A percentile compares a stretch with the other conserved stretches of the same genome.
Conservation (phyloP, 2,888 invertebrate genomes). For the Drosophila anomelani region DNA sequence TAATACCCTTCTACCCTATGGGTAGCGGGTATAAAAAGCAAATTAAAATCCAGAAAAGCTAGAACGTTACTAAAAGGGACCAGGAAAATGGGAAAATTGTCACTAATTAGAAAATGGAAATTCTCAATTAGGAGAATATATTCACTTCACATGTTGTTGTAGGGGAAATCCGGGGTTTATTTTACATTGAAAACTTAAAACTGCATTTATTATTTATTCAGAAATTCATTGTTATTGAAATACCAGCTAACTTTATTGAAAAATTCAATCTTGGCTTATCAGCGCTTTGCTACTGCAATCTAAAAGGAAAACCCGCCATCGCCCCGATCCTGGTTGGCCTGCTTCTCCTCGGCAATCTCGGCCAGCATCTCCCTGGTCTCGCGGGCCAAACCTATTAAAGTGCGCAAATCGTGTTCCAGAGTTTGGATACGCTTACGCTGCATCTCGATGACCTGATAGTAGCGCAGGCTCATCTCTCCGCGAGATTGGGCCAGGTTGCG, state of each 20-base stretch:
- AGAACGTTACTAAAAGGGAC: background rate
- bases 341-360: constrained; percentile 19
- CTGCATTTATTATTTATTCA: no score
- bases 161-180: background rate
- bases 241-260: no score
- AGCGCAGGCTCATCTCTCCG: constrained; percentile 3
- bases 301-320: constrained; percentile 7
- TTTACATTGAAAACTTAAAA: background rate
- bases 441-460: constrained; percentile 2
- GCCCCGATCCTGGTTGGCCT: constrained; percentile 7
- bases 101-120: constrained; percentile 43
- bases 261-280: no score
- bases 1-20: no score
- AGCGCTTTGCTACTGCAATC: no score
- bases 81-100: constrained; percentile 13
- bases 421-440: constrained; percentile 18
- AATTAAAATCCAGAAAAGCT: constrained; percentile 18
- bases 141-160: background rate
- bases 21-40: no score
- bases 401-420: constrained; percentile 15
- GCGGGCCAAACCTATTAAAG: constrained; percentile 25
- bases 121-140: background rate
- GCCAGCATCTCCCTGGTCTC: constrained; percentile 33
- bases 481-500: constrained; percentile 18
- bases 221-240: no score